A percentile compares a stretch with the other conserved stretches of the same genome.
These are phyloP conservation scores for Taxidea taxus DNA, from an alignment of 2,113 vertebrate genomes.

Conservation along the genomic window DNA sequence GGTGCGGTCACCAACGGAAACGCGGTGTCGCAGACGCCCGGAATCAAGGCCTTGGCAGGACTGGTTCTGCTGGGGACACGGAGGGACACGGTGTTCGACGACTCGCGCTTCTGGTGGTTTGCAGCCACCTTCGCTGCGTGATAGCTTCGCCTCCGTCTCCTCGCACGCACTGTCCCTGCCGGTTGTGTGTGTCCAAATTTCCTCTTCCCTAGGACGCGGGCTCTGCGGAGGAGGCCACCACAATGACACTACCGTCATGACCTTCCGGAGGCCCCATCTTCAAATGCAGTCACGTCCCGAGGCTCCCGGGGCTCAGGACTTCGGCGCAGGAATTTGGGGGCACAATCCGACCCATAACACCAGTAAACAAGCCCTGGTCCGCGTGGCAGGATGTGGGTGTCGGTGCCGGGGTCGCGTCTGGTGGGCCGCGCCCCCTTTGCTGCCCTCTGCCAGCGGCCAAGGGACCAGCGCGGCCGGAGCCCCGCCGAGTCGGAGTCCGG, in stretches of 20 bases:
- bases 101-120: too few species aligned
- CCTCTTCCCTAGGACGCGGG: background rate
- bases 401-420: background rate
- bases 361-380: background rate
- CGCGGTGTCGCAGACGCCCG: rapidly evolving
- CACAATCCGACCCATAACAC: background rate
- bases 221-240: background rate
- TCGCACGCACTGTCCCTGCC: rapidly evolving
- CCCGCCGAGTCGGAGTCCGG: background rate
- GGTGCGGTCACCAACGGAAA: background rate
- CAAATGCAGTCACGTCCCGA: background rate
- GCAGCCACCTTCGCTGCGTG: background rate
- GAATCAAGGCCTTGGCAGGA: background rate
- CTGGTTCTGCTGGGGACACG: background rate
- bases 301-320: background rate
- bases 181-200: background rate
- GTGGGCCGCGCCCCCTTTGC: background rate
- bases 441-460: background rate
- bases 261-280: background rate
- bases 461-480: background rate
- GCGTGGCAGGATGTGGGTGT: background rate
- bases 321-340: background rate
- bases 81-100: rapidly evolving
- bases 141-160: background rate
- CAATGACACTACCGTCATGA: background rate